Conservation (phyloP, 2,797 vertebrate genomes). For the Nyctalus aviator region DNA sequence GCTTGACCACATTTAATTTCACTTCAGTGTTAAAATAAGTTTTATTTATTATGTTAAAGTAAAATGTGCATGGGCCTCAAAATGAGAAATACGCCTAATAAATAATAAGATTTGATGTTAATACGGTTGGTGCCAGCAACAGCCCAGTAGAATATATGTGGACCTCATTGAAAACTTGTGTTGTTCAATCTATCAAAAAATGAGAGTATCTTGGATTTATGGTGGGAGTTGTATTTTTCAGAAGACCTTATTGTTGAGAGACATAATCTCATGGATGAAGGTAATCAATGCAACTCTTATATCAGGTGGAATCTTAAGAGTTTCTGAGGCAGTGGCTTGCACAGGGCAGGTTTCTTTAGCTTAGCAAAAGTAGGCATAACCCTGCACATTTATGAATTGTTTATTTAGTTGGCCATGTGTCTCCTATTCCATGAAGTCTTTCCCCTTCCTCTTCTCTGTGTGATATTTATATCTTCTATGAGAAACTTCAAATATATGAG, state of each 20-base stretch:
- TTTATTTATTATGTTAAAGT: constrained; percentile 12
- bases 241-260: not conserved
- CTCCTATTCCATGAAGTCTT: not conserved
- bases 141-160: not conserved
- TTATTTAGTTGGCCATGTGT: not conserved
- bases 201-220: constrained; percentile 14
- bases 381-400: not conserved
- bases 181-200: not conserved
- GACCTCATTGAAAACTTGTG: not conserved
- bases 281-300: not conserved
- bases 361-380: not conserved
- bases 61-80: not conserved
- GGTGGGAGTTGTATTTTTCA: constrained; percentile 4
- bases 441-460: not conserved
- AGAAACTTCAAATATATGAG: not conserved
- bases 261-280: not conserved
- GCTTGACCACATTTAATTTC: not conserved
- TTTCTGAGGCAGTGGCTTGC: not conserved
- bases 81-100: not conserved
- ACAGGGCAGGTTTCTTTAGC: not conserved
- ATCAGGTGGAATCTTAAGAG: not conserved
- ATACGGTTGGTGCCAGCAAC: not conserved
- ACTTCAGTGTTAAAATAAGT: constrained; percentile 31
- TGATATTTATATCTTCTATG: constrained; percentile 39
- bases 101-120: constrained; percentile 10